A percentile compares a stretch with the other conserved stretches of the same genome.
phyloP scores from a whole-genome alignment of 2,888 invertebrate genomes.

The Trilocha varians region DNA sequence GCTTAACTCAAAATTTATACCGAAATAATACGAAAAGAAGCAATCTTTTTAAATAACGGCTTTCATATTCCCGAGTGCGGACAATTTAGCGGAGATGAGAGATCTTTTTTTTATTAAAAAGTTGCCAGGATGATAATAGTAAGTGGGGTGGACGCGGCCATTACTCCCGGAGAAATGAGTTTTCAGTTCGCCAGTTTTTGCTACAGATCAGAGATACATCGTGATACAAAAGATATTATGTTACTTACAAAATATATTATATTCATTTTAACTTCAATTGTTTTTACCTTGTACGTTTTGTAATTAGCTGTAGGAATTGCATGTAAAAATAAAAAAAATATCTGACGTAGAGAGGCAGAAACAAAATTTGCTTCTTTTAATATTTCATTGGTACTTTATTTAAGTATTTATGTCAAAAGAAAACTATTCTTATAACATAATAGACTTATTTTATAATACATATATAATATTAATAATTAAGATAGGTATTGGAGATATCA shows the following conservation, averaged over 20 bases:
- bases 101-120: constrained; percentile 68
- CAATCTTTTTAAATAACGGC: constrained; percentile 71
- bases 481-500: too few species aligned
- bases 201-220: too few species aligned
- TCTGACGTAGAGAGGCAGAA: too few species aligned
- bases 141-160: constrained; percentile 44
- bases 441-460: too few species aligned
- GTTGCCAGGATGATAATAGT: constrained; percentile 38
- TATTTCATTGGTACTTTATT: too few species aligned
- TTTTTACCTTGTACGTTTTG: too few species aligned
- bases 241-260: constrained; percentile 8
- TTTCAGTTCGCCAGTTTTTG: constrained; percentile 58
- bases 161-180: constrained; percentile 65
- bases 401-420: too few species aligned
- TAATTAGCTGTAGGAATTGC: too few species aligned
- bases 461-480: too few species aligned
- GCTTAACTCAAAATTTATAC: constrained; percentile 66
- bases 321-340: too few species aligned
- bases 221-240: constrained; percentile 35
- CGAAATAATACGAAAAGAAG: constrained; percentile 64
- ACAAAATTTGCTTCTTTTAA: too few species aligned
- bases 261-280: background rate
- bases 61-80: constrained; percentile 67
- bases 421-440: too few species aligned
- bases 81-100: constrained; percentile 71